Evolutionary conservation across 2,888 invertebrate species (phyloP).

Genomic region (Andrena haemorrhoa): DNA sequence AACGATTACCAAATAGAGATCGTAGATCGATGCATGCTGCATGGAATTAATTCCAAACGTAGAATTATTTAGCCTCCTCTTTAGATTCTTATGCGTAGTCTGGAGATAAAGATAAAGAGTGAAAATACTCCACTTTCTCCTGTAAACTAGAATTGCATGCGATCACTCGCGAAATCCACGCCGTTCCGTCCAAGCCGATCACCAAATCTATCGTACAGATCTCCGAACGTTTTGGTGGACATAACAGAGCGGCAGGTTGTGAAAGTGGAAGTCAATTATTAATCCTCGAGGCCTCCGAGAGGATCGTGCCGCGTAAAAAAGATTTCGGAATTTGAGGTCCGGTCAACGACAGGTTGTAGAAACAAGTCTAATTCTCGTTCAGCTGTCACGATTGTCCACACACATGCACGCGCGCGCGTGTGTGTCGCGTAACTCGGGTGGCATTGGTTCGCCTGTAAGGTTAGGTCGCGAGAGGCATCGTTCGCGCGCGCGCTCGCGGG

Average conservation of each 20-base stretch:
- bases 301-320: neutral
- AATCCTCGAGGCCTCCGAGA: conserved; percentile 2
- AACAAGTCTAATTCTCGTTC: conserved; percentile 48
- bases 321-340: conserved; percentile 24
- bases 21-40: neutral
- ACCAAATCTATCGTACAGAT: neutral
- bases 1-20: neutral
- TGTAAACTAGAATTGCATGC: neutral
- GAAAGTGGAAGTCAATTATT: conserved; percentile 27
- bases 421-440: conserved; percentile 54
- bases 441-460: conserved; percentile 56
- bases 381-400: conserved; percentile 6
- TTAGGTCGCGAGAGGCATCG: conserved; percentile 33
- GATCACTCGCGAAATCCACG: neutral
- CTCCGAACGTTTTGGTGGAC: conserved; percentile 19
- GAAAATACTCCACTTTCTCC: no score
- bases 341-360: conserved; percentile 36
- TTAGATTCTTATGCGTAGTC: no score
- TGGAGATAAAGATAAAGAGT: no score
- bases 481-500: conserved; percentile 28
- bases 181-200: neutral
- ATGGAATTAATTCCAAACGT: neutral
- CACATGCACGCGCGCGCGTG: neutral
- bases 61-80: no score
- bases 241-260: neutral